Percentiles rank a stretch among this genome's conserved stretches.
phyloP scores from a whole-genome alignment of 2,888 invertebrate species.

The Syrista parreyssii region DNA sequence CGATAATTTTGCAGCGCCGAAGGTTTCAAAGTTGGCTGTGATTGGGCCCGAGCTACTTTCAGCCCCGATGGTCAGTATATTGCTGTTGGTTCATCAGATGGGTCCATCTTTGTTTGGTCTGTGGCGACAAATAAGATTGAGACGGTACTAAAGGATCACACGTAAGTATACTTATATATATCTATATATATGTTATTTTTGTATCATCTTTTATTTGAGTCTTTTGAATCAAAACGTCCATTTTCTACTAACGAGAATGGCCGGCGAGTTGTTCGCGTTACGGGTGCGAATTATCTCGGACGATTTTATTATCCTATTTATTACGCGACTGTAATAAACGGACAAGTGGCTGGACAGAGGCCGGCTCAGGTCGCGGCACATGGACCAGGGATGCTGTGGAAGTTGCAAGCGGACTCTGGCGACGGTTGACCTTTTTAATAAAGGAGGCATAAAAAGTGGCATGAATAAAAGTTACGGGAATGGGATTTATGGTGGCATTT shows the following conservation, averaged over 20 bases:
- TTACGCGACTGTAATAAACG: background rate
- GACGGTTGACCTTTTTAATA: conserved; percentile 16
- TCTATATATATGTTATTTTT: background rate
- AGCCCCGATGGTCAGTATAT: conserved; percentile 91
- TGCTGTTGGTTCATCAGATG: conserved; percentile 93
- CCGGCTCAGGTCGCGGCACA: background rate
- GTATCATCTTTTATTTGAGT: background rate
- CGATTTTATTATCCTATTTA: background rate
- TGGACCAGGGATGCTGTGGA: background rate
- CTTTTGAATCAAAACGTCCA: background rate
- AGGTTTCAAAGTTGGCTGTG: conserved; percentile 94
- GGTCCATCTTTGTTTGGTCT: conserved; percentile 93
- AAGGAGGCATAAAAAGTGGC: conserved; percentile 16
- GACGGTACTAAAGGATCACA: conserved; percentile 82
- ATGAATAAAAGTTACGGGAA: conserved; percentile 13
- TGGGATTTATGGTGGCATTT: conserved; percentile 4
- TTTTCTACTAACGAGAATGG: background rate
- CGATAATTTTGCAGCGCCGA: conserved; percentile 79
- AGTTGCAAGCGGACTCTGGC: background rate
- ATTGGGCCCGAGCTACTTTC: conserved; percentile 93
- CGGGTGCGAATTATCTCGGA: background rate
- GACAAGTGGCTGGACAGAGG: background rate
- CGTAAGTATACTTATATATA: conserved; percentile 71
- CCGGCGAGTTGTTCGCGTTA: background rate
- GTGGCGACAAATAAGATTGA: conserved; percentile 80